Evolutionary conservation across 92 coral and sea anemone genomes (phyloP), one percentile per base, ranked within the genome.

Genomic region (Bergia sp.): DNA sequence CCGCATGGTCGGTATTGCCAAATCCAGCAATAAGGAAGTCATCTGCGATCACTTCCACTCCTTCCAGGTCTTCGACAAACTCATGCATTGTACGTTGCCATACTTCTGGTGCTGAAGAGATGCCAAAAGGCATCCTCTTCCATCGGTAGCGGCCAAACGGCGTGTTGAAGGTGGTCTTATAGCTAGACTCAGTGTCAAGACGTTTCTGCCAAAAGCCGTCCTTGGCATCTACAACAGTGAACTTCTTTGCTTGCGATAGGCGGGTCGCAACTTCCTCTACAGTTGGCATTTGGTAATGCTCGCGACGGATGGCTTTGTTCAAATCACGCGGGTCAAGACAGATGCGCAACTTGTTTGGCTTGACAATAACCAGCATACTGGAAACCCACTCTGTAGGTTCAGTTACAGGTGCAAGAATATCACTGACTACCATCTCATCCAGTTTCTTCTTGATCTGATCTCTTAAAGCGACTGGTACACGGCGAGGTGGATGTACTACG

Each of bases 1-100:
- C n/a, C n/a, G n/a, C n/a, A n/a, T n/a, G 75, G 73, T 92, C 93
- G 8, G 81, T 92, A 73, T 83, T 82, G 77, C 92, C 94, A 79
- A 90, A 92, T 76, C 92, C 91, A 23, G 94, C 92, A 77, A 92
- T 82, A 65, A 92, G 89, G 86, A 90, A 90, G 87, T 92, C 92
- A 41, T 92, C 92, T 79, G 91, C 91, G 53, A 88, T 84, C 61
- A 91, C 91, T 88, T 88, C 93, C 78, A 91, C 93, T 13, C 93
- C 91, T 69, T 88, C 85, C 75, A 88, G 74, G 74, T 80, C 86
- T 69, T 88, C 90, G 71, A 88, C 80, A 50, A 88, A 88, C 84
- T 88, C 90, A 69, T 88, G 90, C 90, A 88, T 88, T 21, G 73
- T 47, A 57, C 85, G 76, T 36, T 89, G 91, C 91, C 91, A 89